Evolutionary conservation across 2,888 invertebrate genomes (phyloP).

Genomic region (Zaprionus bogoriensis): DNA sequence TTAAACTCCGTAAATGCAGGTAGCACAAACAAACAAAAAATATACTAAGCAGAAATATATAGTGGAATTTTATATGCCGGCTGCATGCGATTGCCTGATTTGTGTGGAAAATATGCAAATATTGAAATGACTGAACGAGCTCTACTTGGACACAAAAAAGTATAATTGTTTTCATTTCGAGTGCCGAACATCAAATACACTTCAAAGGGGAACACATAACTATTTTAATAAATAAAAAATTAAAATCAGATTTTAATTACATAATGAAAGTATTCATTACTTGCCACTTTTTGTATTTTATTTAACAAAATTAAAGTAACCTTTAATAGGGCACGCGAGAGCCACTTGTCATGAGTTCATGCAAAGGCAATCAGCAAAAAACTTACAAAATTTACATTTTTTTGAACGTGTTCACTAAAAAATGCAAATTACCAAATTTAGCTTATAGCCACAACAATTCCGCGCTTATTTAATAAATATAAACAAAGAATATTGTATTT

Average conservation of each 20-base stretch:
- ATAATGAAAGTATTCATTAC: too few species aligned
- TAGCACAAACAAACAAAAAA: constrained; percentile 16
- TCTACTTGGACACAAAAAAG: constrained; percentile 14
- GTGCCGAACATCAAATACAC: too few species aligned
- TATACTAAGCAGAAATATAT: constrained; percentile 3
- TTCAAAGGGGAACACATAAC: too few species aligned
- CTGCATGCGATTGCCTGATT: constrained; percentile 59
- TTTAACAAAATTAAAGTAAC: neutral
- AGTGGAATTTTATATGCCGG: constrained; percentile 35
- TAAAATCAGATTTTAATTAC: too few species aligned
- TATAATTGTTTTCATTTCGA: neutral
- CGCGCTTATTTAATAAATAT: constrained; percentile 13
- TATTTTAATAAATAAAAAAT: too few species aligned
- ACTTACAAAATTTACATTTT: constrained; percentile 14
- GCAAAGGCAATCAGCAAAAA: constrained; percentile 31
- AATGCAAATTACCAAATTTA: constrained; percentile 16
- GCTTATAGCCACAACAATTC: constrained; percentile 7
- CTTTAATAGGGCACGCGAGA: neutral
- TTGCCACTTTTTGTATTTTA: neutral
- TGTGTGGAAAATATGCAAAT: constrained; percentile 59
- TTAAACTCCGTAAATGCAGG: constrained; percentile 26
- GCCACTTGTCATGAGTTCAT: constrained; percentile 7
- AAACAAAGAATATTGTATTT: neutral
- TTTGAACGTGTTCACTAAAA: constrained; percentile 5
- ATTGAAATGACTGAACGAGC: constrained; percentile 29